Base-by-base conservation (phyloP, 2,888 invertebrate genomes). In the Tetanocera ferruginea region DNA sequence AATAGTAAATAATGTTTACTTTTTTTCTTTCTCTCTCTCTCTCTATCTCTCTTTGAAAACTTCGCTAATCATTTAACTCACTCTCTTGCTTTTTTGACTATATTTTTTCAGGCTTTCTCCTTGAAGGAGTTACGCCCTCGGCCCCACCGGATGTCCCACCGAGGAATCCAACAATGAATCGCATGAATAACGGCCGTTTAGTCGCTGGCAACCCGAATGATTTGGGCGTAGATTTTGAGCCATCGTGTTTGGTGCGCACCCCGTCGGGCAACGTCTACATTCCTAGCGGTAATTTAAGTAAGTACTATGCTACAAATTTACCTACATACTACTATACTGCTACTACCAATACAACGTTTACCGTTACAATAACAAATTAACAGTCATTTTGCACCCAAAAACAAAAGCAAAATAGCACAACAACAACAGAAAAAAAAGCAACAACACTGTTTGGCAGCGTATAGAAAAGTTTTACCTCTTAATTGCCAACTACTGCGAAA, bases 201-300 rank as follows among this genome's bases (percentile, higher is more conserved):
- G 95, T 95, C 89, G 94, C 95, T 89, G 94, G 94, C 89, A 95
- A 95, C 91, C 94, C 95, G 84, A 94, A 93, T 85, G 94, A 94
- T 89, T 91, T 92, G 88, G 91, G 94, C 84, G 92, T 91, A 84
- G 96, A 96, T 90, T 95, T 96, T 90, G 96, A 96, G 91, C 96
- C 96, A 85, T 95, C 96, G 89, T 96, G 96, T 90, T 93, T 97
- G 87, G 96, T 96, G 87, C 93, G 96, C 90, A 96, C 96, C 83
- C 96, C 96, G 84, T 97, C 96, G 84, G 97, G 97, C 90, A 96
- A 96, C 92, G 95, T 97, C 90, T 97, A 96, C 92, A 96, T 97
- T 93, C 96, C 96, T 90, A 94, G 95, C 92, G 94, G 94, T 91
- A 92, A 92, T 87, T 88, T 91, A 89, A 92, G 92, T 92, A 89